Percentiles rank a stretch among this genome's conserved stretches.
Evolutionary conservation across 1,140 invertebrate genomes (phyloP).

Genomic region (Cepaea nemoralis): DNA sequence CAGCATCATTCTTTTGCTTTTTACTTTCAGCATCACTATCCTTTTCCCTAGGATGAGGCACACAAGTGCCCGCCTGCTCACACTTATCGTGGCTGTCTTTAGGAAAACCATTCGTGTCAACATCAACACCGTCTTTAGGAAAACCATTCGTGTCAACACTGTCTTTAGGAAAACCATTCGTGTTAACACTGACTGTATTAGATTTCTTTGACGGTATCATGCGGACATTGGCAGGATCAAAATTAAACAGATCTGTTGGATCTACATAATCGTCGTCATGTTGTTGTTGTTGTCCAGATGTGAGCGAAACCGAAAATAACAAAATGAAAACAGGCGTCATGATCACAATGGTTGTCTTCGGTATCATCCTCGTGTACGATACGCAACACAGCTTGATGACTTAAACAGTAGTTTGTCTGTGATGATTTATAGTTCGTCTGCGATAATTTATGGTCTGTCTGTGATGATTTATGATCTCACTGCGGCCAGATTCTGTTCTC

Average conservation of each 20-base stretch:
- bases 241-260: slow-evolving; percentile 7
- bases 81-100: not conserved
- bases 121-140: no score
- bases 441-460: no score
- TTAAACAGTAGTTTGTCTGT: no score
- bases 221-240: not conserved
- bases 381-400: no score
- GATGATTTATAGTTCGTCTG: no score
- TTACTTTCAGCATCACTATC: not conserved
- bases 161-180: no score
- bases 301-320: no score
- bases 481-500: no score
- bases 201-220: not conserved
- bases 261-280: not conserved
- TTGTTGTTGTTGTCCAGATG: not conserved
- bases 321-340: not conserved
- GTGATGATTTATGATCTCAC: no score
- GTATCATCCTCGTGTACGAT: not conserved
- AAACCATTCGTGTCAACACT: no score
- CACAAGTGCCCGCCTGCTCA: not conserved
- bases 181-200: not conserved
- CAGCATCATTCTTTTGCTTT: not conserved
- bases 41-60: not conserved
- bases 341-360: not conserved
- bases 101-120: no score